A percentile compares a stretch with the other conserved stretches of the same genome.
phyloP scores from a whole-genome alignment of 2,113 vertebrate genomes.

The Heptranchias perlo region DNA sequence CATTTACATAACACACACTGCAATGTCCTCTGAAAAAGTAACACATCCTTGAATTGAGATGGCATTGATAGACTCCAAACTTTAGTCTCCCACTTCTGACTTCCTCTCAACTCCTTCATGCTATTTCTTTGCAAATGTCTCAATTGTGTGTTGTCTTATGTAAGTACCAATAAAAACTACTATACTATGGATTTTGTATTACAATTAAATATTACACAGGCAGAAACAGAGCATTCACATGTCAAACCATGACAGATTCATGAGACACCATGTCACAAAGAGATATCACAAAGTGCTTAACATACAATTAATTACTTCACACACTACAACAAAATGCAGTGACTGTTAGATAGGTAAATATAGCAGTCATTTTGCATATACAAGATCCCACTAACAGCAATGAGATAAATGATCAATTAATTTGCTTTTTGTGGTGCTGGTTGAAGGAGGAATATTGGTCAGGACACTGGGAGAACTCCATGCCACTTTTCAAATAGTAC shows the following conservation, averaged over 20 bases:
- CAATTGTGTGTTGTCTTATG: neutral
- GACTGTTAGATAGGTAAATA: neutral
- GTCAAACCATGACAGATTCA: neutral
- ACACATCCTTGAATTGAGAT: neutral
- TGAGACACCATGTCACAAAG: neutral
- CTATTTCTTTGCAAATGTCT: neutral
- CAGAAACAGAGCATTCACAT: neutral
- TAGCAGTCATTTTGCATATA: too few species aligned
- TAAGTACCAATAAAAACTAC: neutral
- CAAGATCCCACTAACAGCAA: neutral
- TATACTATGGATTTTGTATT: neutral
- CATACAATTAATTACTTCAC: neutral
- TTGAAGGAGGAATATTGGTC: neutral
- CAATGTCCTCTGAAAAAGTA: neutral
- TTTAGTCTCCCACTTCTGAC: neutral
- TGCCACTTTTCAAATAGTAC: neutral
- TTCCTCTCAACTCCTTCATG: neutral
- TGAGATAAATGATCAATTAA: neutral
- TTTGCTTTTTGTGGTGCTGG: neutral
- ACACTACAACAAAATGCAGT: neutral
- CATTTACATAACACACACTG: neutral
- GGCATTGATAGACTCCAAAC: neutral
- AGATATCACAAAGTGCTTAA: neutral
- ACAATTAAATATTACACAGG: neutral
- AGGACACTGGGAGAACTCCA: neutral